These are phyloP conservation scores for Diachasmimorpha longicaudata DNA, from an alignment of 1,140 invertebrate genomes.

Conservation along the genomic window DNA sequence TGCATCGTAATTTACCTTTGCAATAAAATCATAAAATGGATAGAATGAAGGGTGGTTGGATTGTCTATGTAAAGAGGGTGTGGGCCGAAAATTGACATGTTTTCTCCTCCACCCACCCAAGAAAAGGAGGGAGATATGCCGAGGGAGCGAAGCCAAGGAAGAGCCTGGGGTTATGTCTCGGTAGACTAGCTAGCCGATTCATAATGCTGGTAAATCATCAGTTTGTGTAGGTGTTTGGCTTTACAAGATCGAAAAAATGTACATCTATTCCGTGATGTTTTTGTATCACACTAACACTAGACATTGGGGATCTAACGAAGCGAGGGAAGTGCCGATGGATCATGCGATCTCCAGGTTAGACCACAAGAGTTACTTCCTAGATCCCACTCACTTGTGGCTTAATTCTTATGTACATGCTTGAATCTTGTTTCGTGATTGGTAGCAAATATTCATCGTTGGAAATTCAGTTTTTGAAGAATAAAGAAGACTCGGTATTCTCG, in stretches of 20 bases:
- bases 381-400: constrained; percentile 21
- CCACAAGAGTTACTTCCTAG: constrained; percentile 32
- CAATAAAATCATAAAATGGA: constrained; percentile 15
- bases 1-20: constrained; percentile 15
- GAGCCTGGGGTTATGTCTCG: not conserved
- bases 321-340: constrained; percentile 33
- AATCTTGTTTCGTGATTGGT: constrained; percentile 7
- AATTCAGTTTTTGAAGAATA: not conserved
- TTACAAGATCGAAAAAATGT: constrained; percentile 1
- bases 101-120: constrained; percentile 30
- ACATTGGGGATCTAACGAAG: constrained; percentile 22
- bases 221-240: constrained; percentile 29
- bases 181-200: constrained; percentile 29
- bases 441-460: not conserved
- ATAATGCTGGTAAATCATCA: constrained; percentile 40
- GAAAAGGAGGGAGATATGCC: not conserved
- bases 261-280: not conserved
- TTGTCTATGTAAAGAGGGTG: constrained; percentile 13
- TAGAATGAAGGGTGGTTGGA: not conserved
- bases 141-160: not conserved
- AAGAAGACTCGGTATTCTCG: too few relatives aligned
- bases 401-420: not conserved
- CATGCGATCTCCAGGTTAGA: constrained; percentile 13
- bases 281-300: not conserved
- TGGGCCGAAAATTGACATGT: constrained; percentile 47